Conservation (phyloP, 2,888 invertebrate genomes). For the Alloplasta piceator region DNA sequence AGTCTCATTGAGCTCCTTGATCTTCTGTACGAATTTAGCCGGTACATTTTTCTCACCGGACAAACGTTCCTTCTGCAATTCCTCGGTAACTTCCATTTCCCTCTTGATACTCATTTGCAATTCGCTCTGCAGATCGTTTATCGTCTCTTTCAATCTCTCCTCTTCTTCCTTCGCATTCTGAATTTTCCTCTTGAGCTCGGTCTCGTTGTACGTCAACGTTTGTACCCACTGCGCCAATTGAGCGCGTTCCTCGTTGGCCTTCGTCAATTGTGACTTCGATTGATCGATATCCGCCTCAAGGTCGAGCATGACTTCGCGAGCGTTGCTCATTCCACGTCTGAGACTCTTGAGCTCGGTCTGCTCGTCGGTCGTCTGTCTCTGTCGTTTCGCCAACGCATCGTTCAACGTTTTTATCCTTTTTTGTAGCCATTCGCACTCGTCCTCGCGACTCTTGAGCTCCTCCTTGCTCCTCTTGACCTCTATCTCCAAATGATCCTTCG, state of each 20-base stretch:
- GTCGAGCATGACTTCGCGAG: constrained; percentile 75
- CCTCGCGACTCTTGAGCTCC: constrained; percentile 84
- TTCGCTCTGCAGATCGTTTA: constrained; percentile 73
- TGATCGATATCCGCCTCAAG: constrained; percentile 76
- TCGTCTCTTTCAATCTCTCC: constrained; percentile 77
- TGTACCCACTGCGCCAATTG: constrained; percentile 84
- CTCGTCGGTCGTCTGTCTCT: constrained; percentile 72
- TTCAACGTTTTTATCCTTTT: constrained; percentile 82
- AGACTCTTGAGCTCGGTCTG: constrained; percentile 74
- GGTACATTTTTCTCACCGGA: constrained; percentile 81
- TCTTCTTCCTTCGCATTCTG: constrained; percentile 78
- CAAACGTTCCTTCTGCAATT: constrained; percentile 71
- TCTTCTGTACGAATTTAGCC: constrained; percentile 79
- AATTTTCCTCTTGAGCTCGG: constrained; percentile 86
- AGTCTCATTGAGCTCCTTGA: constrained; percentile 76
- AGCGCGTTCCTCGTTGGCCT: constrained; percentile 70
- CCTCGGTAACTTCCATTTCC: constrained; percentile 72
- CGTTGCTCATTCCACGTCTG: constrained; percentile 74
- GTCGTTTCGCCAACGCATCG: constrained; percentile 76
- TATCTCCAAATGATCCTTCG: constrained; percentile 84
- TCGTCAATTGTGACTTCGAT: constrained; percentile 72
- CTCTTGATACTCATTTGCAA: constrained; percentile 67
- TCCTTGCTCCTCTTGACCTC: constrained; percentile 84
- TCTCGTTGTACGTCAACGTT: constrained; percentile 86
- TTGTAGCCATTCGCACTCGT: constrained; percentile 85